Conservation (phyloP, 2,113 vertebrate species). For the Rhabdomys dilectus region DNA sequence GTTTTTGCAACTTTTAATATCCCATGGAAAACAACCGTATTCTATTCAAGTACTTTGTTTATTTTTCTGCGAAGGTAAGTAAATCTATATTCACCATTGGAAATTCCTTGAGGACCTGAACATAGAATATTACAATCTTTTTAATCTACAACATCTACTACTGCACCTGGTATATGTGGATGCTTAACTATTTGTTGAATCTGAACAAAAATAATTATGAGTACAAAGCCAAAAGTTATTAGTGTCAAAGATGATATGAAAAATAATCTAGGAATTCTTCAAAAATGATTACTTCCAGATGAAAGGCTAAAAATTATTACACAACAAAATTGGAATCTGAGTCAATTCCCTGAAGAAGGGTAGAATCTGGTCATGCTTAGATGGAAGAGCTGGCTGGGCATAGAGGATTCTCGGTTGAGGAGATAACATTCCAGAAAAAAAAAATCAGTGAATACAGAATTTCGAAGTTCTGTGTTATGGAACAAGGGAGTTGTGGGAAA, state of each 20-base stretch:
- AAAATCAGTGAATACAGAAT: background rate
- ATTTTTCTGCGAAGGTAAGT: background rate
- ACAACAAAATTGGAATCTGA: constrained; percentile 41
- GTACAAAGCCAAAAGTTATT: constrained; percentile 6
- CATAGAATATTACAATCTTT: background rate
- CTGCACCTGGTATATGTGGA: background rate
- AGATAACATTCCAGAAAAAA: background rate
- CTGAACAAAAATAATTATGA: constrained; percentile 4
- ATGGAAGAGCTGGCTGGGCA: background rate
- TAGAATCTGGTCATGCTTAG: background rate
- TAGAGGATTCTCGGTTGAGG: background rate
- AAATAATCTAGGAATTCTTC: constrained; percentile 29
- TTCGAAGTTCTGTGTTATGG: background rate
- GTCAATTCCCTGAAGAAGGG: constrained; percentile 6
- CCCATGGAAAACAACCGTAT: background rate
- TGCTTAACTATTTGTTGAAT: constrained; percentile 23
- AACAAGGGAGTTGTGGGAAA: background rate
- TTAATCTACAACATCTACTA: background rate
- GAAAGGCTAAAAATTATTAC: constrained; percentile 35
- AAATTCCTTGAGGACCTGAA: background rate
- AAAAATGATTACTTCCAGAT: constrained; percentile 32
- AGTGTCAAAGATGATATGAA: constrained; percentile 23
- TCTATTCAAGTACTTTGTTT: background rate
- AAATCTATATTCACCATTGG: background rate
- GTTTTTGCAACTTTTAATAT: constrained; percentile 22